These are phyloP conservation scores for Echiichthys vipera DNA, from an alignment of 2,797 vertebrate genomes.

Conservation along the genomic window DNA sequence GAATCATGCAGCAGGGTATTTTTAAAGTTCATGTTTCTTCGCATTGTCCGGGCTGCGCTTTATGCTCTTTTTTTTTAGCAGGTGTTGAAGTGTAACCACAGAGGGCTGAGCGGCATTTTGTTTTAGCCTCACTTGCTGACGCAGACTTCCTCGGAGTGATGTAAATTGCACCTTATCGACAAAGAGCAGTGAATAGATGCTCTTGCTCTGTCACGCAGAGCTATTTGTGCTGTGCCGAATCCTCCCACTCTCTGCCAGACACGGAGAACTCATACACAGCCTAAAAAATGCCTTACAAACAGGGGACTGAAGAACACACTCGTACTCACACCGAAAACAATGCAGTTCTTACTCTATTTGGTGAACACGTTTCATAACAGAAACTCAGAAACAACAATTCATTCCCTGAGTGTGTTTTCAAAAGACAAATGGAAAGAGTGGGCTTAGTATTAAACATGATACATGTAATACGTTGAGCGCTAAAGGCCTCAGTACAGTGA, in stretches of 20 bases:
- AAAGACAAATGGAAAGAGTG: conserved; percentile 63
- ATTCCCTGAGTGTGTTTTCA: conserved; percentile 62
- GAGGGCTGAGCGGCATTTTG: neutral
- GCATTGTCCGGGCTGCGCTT: conserved; percentile 18
- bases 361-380: conserved; percentile 64
- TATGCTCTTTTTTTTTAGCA: conserved; percentile 22
- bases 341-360: conserved; percentile 36
- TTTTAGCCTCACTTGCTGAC: neutral
- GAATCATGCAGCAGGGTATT: conserved; percentile 25
- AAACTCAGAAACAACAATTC: conserved; percentile 45
- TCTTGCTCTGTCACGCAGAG: conserved; percentile 24
- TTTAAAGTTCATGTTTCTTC: conserved; percentile 18
- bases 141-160: conserved; percentile 8
- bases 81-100: conserved; percentile 25
- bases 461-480: conserved; percentile 40
- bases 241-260: conserved; percentile 53
- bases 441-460: conserved; percentile 47
- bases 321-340: conserved; percentile 28
- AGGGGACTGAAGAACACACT: conserved; percentile 31
- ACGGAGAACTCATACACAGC: conserved; percentile 28
- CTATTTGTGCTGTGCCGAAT: conserved; percentile 33
- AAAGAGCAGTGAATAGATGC: conserved; percentile 30
- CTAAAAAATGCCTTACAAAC: conserved; percentile 33
- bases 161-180: conserved; percentile 45
- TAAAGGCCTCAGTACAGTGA: conserved; percentile 68